phyloP scores from a whole-genome alignment of 2,888 invertebrate species.

The Panzeria rudis region DNA sequence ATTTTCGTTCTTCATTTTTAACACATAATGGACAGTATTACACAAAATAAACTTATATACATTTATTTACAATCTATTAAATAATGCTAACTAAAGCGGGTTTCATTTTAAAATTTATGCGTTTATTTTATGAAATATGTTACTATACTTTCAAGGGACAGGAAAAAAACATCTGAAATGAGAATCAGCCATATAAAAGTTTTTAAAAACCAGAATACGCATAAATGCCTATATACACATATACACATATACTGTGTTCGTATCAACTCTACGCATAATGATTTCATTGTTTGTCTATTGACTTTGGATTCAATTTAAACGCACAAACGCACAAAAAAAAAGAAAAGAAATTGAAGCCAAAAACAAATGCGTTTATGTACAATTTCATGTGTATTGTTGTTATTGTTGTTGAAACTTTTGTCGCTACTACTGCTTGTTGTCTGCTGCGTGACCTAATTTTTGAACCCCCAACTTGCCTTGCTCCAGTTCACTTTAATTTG shows the following conservation, averaged over 20 bases:
- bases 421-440: conserved; percentile 34
- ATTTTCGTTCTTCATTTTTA: too few relatives aligned
- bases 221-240: too few relatives aligned
- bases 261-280: conserved; percentile 60
- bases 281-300: conserved; percentile 64
- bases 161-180: too few relatives aligned
- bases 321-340: background rate
- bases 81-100: too few relatives aligned
- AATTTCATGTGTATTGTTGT: background rate
- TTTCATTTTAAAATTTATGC: too few relatives aligned
- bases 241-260: background rate
- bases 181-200: too few relatives aligned
- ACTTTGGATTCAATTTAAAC: conserved; percentile 53
- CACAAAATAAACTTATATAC: too few relatives aligned
- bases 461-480: conserved; percentile 72
- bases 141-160: too few relatives aligned
- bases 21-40: too few relatives aligned
- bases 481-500: conserved; percentile 71
- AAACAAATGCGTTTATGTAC: conserved; percentile 56
- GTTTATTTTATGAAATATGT: too few relatives aligned
- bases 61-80: too few relatives aligned
- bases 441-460: conserved; percentile 72
- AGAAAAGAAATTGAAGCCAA: background rate
- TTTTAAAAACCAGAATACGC: too few relatives aligned
- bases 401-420: conserved; percentile 26